phyloP scores from a whole-genome alignment of 2,797 vertebrate species.

The Neosilurus hyrtlii region DNA sequence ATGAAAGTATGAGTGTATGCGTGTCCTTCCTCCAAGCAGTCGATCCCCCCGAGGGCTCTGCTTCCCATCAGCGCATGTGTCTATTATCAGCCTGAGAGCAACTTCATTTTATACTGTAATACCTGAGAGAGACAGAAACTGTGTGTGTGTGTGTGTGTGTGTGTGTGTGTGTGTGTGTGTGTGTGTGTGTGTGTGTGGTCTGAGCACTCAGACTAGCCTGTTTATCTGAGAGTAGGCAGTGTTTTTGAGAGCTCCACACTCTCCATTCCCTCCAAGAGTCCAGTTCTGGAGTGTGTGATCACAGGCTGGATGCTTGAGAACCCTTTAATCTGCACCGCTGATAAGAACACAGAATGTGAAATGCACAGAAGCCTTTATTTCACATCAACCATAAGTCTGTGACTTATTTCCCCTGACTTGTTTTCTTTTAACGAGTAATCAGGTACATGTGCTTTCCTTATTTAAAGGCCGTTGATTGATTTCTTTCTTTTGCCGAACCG shows the following conservation, averaged over 20 bases:
- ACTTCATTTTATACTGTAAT: constrained; percentile 68
- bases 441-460: not conserved
- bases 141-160: not conserved
- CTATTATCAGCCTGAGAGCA: constrained; percentile 67
- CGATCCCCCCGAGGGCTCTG: constrained; percentile 62
- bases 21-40: constrained; percentile 59
- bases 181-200: not conserved
- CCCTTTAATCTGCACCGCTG: constrained; percentile 56
- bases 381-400: constrained; percentile 47
- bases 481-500: too few species aligned
- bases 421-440: not conserved
- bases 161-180: not conserved
- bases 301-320: constrained; percentile 49
- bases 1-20: constrained; percentile 54
- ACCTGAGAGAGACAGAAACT: constrained; percentile 40
- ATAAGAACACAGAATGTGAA: constrained; percentile 57
- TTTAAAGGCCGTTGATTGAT: not conserved
- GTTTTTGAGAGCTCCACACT: constrained; percentile 32
- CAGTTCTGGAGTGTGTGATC: constrained; percentile 57
- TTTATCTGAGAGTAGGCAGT: constrained; percentile 10
- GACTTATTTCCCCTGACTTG: constrained; percentile 50
- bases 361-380: constrained; percentile 36
- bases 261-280: constrained; percentile 53
- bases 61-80: constrained; percentile 64
- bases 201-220: constrained; percentile 18